A percentile compares a stretch with the other conserved stretches of the same genome.
phyloP scores from a whole-genome alignment of 1,140 invertebrate genomes.

The Temnothorax nylanderi region DNA sequence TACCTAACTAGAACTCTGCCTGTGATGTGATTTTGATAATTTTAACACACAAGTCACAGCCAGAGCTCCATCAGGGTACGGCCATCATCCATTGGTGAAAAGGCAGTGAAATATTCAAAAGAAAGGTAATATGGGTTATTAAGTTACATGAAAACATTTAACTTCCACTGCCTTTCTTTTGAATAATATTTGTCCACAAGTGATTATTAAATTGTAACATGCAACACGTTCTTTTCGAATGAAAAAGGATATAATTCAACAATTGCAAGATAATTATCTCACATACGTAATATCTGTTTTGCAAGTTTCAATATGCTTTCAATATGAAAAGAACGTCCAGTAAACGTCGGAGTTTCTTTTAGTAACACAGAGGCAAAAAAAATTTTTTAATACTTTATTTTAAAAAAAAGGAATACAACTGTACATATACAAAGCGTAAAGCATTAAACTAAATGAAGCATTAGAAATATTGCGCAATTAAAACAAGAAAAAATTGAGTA shows the following conservation, averaged over 20 bases:
- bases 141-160: background rate
- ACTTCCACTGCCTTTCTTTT: slow-evolving; percentile 36
- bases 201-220: slow-evolving; percentile 47
- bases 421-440: background rate
- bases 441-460: slow-evolving; percentile 2
- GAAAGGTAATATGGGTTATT: slow-evolving; percentile 38
- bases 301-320: background rate
- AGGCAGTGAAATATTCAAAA: slow-evolving; percentile 52
- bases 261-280: background rate
- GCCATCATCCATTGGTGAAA: slow-evolving; percentile 73
- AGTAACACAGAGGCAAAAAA: slow-evolving; percentile 20
- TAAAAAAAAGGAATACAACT: slow-evolving; percentile 28
- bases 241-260: background rate
- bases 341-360: background rate
- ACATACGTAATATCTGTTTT: background rate
- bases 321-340: slow-evolving; percentile 39
- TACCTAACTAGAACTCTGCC: slow-evolving; percentile 95
- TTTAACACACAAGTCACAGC: slow-evolving; percentile 91
- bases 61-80: slow-evolving; percentile 90
- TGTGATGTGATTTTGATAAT: slow-evolving; percentile 91
- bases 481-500: background rate
- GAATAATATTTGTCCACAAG: slow-evolving; percentile 6
- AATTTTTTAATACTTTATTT: background rate
- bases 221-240: slow-evolving; percentile 46
- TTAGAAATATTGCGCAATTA: slow-evolving; percentile 9